Evolutionary conservation across 2,797 vertebrate genomes (phyloP).

Genomic region (Hozukius guyotensis): DNA sequence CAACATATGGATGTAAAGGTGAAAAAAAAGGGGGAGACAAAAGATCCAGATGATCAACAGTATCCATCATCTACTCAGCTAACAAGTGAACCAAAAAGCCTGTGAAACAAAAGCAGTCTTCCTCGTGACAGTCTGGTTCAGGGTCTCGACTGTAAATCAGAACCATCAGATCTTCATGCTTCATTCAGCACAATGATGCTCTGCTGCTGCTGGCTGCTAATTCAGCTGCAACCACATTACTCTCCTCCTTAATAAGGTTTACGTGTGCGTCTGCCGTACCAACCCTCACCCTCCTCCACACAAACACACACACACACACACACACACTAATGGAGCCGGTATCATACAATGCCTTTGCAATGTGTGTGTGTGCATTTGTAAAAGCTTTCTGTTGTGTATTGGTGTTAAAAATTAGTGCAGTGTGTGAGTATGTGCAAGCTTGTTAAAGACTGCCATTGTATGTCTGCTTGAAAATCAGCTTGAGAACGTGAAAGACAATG

Average conservation of each 20-base stretch:
- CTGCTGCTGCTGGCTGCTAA: conserved; percentile 57
- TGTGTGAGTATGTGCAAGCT: neutral
- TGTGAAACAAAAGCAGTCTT: neutral
- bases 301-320: neutral
- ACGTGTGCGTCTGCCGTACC: conserved; percentile 38
- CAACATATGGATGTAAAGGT: neutral
- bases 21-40: neutral
- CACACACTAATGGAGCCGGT: conserved; percentile 1
- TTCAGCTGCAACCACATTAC: conserved; percentile 73
- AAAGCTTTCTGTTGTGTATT: neutral
- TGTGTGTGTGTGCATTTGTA: neutral
- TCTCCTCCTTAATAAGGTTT: conserved; percentile 64
- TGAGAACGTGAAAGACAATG: neutral
- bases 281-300: conserved; percentile 21
- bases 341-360: neutral
- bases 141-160: conserved; percentile 32
- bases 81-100: neutral
- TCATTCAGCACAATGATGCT: conserved; percentile 49
- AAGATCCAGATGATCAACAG: neutral
- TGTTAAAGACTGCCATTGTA: neutral
- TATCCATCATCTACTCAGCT: neutral
- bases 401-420: neutral
- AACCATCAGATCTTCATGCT: conserved; percentile 34
- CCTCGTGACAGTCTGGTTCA: neutral
- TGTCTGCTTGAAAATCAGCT: neutral